phyloP scores from a whole-genome alignment of 2,113 vertebrate genomes.

The Solenodon paradoxus region DNA sequence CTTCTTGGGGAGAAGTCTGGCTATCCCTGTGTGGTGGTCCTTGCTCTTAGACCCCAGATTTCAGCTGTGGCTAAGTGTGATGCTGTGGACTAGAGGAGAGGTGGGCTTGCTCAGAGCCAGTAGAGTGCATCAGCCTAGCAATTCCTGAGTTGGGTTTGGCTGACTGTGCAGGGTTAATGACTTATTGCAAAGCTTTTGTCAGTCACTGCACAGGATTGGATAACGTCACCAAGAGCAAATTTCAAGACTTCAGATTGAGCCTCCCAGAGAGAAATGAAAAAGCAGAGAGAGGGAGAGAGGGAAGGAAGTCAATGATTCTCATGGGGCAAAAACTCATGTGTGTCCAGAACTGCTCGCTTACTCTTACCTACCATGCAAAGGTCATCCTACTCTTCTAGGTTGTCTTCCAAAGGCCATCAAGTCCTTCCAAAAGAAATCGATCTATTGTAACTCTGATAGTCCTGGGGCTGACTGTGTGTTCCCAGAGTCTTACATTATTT shows the following conservation, averaged over 20 bases:
- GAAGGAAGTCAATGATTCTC: neutral
- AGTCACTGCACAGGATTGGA: neutral
- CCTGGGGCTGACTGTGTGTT: slow-evolving; percentile 8
- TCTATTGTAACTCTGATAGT: neutral
- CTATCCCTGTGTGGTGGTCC: neutral
- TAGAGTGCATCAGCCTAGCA: neutral
- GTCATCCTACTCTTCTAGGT: neutral
- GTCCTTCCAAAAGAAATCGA: slow-evolving; percentile 34
- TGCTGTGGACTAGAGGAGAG: neutral
- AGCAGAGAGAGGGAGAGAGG: neutral
- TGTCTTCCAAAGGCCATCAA: neutral
- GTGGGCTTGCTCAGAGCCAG: neutral
- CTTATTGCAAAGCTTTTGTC: neutral
- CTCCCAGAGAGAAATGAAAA: neutral
- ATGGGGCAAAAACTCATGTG: neutral
- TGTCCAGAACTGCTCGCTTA: neutral
- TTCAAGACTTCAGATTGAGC: neutral
- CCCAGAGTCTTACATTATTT: slow-evolving; percentile 54
- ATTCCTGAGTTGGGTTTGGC: neutral
- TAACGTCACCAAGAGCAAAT: neutral
- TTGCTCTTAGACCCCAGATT: neutral
- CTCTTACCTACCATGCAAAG: neutral
- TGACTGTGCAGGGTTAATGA: neutral
- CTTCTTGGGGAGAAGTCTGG: neutral
- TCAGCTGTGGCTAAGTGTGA: neutral